phyloP scores from a whole-genome alignment of 2,113 vertebrate genomes.

The Sprattus sprattus region DNA sequence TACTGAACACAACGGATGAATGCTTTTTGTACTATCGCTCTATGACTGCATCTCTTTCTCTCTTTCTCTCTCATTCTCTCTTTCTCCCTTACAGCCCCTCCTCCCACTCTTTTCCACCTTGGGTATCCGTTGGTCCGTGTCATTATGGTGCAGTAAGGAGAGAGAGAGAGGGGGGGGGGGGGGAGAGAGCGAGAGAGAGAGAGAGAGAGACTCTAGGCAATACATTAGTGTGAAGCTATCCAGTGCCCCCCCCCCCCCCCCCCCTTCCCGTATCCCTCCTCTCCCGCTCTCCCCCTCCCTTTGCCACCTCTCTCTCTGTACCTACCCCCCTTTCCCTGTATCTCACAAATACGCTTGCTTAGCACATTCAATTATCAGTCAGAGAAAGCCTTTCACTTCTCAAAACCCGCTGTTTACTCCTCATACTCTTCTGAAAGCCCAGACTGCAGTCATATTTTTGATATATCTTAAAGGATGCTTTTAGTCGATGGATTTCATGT shows the following conservation, averaged over 20 bases:
- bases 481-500: slow-evolving; percentile 52
- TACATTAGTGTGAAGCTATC: slow-evolving; percentile 50
- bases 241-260: slow-evolving; percentile 4
- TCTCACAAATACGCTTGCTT: slow-evolving; percentile 35
- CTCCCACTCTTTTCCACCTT: slow-evolving; percentile 54
- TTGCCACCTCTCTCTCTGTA: neutral
- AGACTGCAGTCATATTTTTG: slow-evolving; percentile 21
- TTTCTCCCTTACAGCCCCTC: slow-evolving; percentile 32
- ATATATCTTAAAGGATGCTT: slow-evolving; percentile 35
- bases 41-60: slow-evolving; percentile 26
- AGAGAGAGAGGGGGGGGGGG: slow-evolving; percentile 28
- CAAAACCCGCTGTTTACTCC: slow-evolving; percentile 11
- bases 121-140: slow-evolving; percentile 54
- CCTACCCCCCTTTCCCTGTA: slow-evolving; percentile 10
- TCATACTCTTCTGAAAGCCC: neutral
- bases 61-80: slow-evolving; percentile 25
- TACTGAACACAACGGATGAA: slow-evolving; percentile 36
- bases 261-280: neutral
- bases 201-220: slow-evolving; percentile 39
- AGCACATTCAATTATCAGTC: slow-evolving; percentile 50
- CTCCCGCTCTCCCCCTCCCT: neutral
- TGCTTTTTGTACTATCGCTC: neutral
- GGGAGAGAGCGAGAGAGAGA: slow-evolving; percentile 4
- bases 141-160: slow-evolving; percentile 55
- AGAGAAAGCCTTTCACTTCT: slow-evolving; percentile 16